phyloP scores from a whole-genome alignment of 2,113 vertebrate species.

The Merops nubicus region DNA sequence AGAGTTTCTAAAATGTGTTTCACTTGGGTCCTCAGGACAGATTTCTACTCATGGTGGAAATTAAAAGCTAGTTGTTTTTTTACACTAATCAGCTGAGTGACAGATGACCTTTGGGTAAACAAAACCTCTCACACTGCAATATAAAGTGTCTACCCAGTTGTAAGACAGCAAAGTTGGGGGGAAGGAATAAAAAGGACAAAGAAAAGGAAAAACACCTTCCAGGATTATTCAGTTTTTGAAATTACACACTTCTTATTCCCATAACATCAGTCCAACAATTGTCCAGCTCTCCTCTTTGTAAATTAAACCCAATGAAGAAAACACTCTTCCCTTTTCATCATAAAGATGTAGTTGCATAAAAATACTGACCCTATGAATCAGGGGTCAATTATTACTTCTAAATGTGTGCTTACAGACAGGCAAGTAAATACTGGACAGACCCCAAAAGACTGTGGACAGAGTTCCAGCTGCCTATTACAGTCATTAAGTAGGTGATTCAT shows the following conservation, averaged over 20 bases:
- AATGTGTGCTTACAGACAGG: not conserved
- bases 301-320: constrained; percentile 33
- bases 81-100: not conserved
- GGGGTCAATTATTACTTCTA: constrained; percentile 43
- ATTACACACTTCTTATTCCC: not conserved
- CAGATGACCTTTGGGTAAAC: not conserved
- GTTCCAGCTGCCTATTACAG: constrained; percentile 52
- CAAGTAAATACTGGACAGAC: constrained; percentile 26
- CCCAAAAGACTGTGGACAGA: constrained; percentile 41
- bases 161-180: not conserved
- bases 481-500: constrained; percentile 62
- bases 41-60: not conserved
- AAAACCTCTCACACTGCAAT: not conserved
- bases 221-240: not conserved
- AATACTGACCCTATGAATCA: constrained; percentile 30
- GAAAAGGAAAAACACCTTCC: not conserved
- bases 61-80: not conserved
- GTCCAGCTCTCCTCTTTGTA: not conserved
- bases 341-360: constrained; percentile 5
- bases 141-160: not conserved
- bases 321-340: not conserved
- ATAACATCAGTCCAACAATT: not conserved
- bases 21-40: not conserved
- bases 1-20: not conserved
- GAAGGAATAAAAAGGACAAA: not conserved